phyloP scores from a whole-genome alignment of 2,113 vertebrate genomes.

The Rhineura floridana region DNA sequence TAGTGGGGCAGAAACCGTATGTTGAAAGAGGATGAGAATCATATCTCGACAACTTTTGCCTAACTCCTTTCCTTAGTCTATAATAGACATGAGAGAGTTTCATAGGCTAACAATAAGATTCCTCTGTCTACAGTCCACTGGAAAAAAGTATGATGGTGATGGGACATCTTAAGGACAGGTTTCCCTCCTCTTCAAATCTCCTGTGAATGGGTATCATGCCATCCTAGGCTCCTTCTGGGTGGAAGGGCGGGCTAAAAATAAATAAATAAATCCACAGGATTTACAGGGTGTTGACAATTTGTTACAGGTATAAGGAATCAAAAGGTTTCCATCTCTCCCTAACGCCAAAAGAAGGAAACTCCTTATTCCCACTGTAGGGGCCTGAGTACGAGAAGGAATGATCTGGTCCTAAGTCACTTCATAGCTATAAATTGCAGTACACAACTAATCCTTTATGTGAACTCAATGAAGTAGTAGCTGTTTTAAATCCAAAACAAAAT shows the following conservation, averaged over 20 bases:
- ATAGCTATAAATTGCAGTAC: background rate
- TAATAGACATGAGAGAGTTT: background rate
- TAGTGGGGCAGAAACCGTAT: background rate
- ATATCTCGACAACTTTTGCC: background rate
- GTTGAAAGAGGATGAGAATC: background rate
- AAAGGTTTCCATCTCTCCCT: rapidly evolving
- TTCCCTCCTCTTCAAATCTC: background rate
- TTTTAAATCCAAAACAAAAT: conserved; percentile 64
- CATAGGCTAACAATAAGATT: background rate
- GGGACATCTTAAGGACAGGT: background rate
- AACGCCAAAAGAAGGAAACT: background rate
- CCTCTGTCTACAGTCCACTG: background rate
- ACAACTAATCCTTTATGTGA: conserved; percentile 62
- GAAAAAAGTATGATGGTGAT: no score
- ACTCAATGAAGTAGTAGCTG: conserved; percentile 55
- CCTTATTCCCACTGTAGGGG: background rate
- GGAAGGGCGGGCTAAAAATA: no score
- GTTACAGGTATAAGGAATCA: background rate
- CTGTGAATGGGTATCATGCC: background rate
- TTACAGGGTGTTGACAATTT: background rate
- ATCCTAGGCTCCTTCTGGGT: no score
- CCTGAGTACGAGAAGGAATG: conserved; percentile 17
- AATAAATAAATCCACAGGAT: no score
- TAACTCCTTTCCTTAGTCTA: background rate
- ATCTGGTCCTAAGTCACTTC: background rate